Conservation (phyloP, 2,888 invertebrate genomes). For the Gastracanthus pulcherrimus region DNA sequence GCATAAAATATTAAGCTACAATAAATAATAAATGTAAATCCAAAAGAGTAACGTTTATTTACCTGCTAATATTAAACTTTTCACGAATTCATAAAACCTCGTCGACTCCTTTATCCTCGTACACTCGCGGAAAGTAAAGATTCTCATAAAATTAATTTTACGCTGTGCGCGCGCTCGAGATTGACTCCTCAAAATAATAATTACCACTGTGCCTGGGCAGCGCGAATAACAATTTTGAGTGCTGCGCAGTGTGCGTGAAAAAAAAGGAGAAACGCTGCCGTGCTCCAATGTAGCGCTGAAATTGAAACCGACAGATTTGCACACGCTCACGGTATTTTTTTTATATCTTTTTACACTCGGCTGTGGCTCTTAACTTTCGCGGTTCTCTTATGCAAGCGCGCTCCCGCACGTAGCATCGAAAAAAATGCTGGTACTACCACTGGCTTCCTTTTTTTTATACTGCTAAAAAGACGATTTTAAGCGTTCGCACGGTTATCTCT, state of each 20-base stretch:
- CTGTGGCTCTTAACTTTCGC: conserved; percentile 45
- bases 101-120: background rate
- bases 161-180: background rate
- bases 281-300: background rate
- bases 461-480: too few species aligned
- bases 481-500: too few species aligned
- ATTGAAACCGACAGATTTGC: conserved; percentile 43
- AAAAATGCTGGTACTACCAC: background rate
- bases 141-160: conserved; percentile 34
- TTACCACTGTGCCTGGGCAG: background rate
- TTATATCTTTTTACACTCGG: conserved; percentile 38
- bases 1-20: too few species aligned
- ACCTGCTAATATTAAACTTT: background rate
- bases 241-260: background rate
- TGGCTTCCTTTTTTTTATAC: too few species aligned
- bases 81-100: background rate
- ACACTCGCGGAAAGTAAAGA: background rate
- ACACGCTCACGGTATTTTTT: background rate
- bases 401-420: background rate
- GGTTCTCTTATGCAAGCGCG: background rate
- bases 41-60: background rate
- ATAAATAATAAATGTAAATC: background rate
- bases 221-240: conserved; percentile 10
- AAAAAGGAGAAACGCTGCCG: background rate
- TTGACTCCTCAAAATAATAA: conserved; percentile 35